Base-by-base conservation (phyloP, 2,888 invertebrate species). In the Drosophila eohydei region DNA sequence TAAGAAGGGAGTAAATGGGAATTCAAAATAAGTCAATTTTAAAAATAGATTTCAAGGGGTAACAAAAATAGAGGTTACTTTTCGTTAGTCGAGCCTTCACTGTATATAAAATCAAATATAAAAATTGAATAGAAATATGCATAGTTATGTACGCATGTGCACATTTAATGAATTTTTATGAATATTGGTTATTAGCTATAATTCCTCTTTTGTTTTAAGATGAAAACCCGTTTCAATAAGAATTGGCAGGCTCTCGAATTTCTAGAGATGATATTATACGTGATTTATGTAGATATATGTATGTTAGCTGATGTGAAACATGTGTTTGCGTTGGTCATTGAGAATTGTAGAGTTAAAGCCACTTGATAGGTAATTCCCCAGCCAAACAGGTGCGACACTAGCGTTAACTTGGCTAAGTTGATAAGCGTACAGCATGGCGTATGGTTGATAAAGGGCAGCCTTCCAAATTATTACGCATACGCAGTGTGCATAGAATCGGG, bases 391-490 rank as follows among this genome's bases (percentile, higher is more conserved):
- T 65, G 51, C 40, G 14, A 11, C n/a, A 30, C 3, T 16, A 51
- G 41, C 51, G 66, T 48, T 38, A 54, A 43, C 48, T 51, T 59
- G 38, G 38, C 52, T 56, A 57, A 50, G 67, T 74, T 50, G 81
- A 78, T 83, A 85, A 83, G 72, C 70, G 63, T 50, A 58, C 65
- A 51, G 65, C 62, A 59, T 36, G 55, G 77, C 83, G 83, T 83
- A 84, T 85, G 56, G 73, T 75, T 83, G 83, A 83, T 83, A 79
- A 81, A 79, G 62, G 61, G 74, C 71, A 79, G 77, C 74, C 81
- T 74, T 80, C 70, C 60, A 67, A 41, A 73, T 56, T 61, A 76
- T 76, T 71, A 74, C 79, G 80, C 69, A 80, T 80, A 80, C 80
- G 78, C 55, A 60, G 11, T 32, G 44, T 59, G 40, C 36, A 44